These are phyloP conservation scores for Perizoma affinitatum DNA, from an alignment of 2,888 invertebrate species.

Conservation along the genomic window DNA sequence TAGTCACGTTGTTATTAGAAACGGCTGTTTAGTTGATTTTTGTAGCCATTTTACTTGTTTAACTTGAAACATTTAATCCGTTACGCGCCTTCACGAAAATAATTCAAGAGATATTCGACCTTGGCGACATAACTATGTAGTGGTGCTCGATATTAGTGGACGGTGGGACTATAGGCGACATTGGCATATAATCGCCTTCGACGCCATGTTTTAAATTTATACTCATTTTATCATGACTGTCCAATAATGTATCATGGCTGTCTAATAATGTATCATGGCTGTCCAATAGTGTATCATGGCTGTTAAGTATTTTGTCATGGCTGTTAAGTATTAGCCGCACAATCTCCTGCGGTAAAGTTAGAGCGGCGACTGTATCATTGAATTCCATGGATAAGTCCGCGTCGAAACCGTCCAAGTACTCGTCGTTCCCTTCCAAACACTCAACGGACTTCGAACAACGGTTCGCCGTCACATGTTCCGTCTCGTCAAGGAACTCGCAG, in stretches of 20 bases:
- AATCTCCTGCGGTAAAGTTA: conserved; percentile 69
- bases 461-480: conserved; percentile 55
- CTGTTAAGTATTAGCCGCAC: conserved; percentile 66
- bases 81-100: conserved; percentile 8
- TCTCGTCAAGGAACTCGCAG: conserved; percentile 75
- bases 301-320: conserved; percentile 55
- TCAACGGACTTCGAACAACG: conserved; percentile 76
- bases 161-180: conserved; percentile 69
- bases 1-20: no score
- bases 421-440: conserved; percentile 59
- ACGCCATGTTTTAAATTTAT: conserved; percentile 52
- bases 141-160: conserved; percentile 62
- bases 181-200: conserved; percentile 72
- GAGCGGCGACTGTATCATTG: conserved; percentile 57
- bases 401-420: conserved; percentile 55
- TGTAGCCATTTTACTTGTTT: no score
- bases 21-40: no score
- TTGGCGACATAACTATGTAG: conserved; percentile 76
- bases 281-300: conserved; percentile 53
- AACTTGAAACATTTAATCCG: background rate
- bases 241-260: conserved; percentile 52
- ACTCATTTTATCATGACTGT: conserved; percentile 54
- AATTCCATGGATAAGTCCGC: conserved; percentile 65
- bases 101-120: conserved; percentile 64
- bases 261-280: conserved; percentile 55